These are phyloP conservation scores for Fringilla coelebs DNA, from an alignment of 2,797 vertebrate genomes.

Conservation along the genomic window DNA sequence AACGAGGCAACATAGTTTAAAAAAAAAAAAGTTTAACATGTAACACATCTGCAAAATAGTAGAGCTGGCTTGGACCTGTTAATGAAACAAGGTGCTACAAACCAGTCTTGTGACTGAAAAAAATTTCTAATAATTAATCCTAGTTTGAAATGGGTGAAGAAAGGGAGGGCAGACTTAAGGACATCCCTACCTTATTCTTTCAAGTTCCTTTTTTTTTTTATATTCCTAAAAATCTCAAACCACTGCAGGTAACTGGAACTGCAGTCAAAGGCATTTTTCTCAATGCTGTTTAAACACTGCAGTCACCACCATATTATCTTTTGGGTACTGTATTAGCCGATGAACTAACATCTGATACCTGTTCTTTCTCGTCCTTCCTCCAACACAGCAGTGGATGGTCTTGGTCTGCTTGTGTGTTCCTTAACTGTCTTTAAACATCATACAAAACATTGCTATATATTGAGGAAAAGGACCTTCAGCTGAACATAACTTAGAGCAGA, in stretches of 20 bases:
- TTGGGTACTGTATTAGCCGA: neutral
- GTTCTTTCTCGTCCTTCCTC: neutral
- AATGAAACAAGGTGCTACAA: neutral
- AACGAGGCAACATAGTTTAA: neutral
- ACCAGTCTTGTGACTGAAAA: neutral
- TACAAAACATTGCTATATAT: neutral
- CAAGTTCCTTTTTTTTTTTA: neutral
- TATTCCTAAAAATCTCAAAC: neutral
- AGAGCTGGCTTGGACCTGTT: neutral
- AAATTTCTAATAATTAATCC: neutral
- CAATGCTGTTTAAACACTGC: neutral
- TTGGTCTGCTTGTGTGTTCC: neutral
- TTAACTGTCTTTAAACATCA: neutral
- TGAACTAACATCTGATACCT: neutral
- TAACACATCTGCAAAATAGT: neutral
- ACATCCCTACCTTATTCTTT: rapidly evolving
- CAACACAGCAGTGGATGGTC: neutral
- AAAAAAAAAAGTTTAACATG: neutral
- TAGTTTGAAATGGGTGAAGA: neutral
- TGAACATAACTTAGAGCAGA: neutral
- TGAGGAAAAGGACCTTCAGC: neutral
- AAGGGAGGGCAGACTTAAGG: neutral
- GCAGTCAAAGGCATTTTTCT: neutral
- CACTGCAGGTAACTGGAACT: neutral
- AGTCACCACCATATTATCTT: neutral